Evolutionary conservation across 2,888 invertebrate genomes (phyloP), one percentile per base, ranked within the genome.

Genomic region (Drosophila quinaria): DNA sequence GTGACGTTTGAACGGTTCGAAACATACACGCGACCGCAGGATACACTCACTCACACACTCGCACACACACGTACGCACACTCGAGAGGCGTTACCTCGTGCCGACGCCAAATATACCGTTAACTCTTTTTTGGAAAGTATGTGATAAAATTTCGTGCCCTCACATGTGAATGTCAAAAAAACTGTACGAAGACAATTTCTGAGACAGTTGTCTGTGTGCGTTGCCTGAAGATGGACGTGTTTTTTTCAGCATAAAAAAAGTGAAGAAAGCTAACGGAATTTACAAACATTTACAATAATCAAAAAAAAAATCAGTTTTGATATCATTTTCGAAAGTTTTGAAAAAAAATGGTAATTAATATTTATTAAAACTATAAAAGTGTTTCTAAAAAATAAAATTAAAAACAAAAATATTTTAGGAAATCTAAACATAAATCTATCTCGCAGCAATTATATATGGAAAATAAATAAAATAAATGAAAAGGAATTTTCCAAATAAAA

Each of bases 1-100:
- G 92, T 92, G 92, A 92, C 93, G 92, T 92, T 93, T 92, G 92
- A 92, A 92, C 92, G 92, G 91, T 92, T 91, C 91, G 83, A 89
- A 90, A 92, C 92, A 92, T 89, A 91, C 70, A 90, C 90, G 89
- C 81, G 85, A 87, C 84, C 84, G 75, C 81, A 75, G 72, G 47
- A 70, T 58, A 51, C 62, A 74, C 76, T 69, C 56, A 51, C 41
- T 51, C 68, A 29, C 61, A 58, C 58, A 37, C 61, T 19, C 42
- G 41, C 66, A 70, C 65, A 39, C 61, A 17, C 31, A 50, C 50
- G 31, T 13, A 19, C 50, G 17, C 63, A 52, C 35, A 31, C 42
- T 47, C 37, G 51, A 63, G 55, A 70, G 33, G 44, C 56, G 59
- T 47, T 46, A 25, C 64, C 54, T 68, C 72, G 54, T 39, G 49